A percentile compares a stretch with the other conserved stretches of the same genome.
Conservation (phyloP, 2,113 vertebrate species). For the Ia io region DNA sequence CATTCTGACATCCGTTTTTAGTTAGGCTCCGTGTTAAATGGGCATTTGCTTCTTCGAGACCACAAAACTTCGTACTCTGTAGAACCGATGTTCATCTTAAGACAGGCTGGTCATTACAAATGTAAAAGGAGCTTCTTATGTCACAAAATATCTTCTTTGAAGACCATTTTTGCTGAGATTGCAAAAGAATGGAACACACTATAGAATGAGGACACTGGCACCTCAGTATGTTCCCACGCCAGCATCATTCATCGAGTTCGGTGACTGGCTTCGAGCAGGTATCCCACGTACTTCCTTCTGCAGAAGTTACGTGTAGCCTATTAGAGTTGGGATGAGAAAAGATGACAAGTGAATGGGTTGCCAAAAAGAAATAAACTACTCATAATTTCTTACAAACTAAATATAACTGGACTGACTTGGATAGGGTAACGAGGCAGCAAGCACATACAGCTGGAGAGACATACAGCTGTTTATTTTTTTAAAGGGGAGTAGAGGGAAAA, state of each 20-base stretch:
- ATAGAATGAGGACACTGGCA: not conserved
- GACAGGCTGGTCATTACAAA: constrained; percentile 40
- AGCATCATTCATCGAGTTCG: constrained; percentile 60
- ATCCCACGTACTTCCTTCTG: not conserved
- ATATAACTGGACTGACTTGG: not conserved
- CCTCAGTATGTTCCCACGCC: not conserved
- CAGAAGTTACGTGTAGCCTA: constrained; percentile 35
- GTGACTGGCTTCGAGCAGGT: fast-evolving
- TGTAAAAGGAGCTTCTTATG: constrained; percentile 47
- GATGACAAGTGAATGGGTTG: not conserved
- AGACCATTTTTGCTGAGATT: constrained; percentile 20
- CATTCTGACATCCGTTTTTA: constrained; percentile 85
- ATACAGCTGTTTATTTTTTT: not conserved
- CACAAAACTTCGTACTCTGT: constrained; percentile 35
- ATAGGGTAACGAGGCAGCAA: not conserved
- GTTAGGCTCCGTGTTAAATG: constrained; percentile 56
- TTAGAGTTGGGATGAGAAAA: constrained; percentile 16
- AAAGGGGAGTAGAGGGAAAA: not conserved
- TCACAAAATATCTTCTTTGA: constrained; percentile 65
- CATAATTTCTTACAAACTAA: not conserved
- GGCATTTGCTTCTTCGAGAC: constrained; percentile 25
- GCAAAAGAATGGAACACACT: not conserved
- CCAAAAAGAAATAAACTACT: not conserved
- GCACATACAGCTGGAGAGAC: not conserved
- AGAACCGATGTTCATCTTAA: constrained; percentile 71